Evolutionary conservation across 2,888 invertebrate genomes (phyloP), one percentile per base, ranked within the genome.

Genomic region (Yponomeuta plumbellus): DNA sequence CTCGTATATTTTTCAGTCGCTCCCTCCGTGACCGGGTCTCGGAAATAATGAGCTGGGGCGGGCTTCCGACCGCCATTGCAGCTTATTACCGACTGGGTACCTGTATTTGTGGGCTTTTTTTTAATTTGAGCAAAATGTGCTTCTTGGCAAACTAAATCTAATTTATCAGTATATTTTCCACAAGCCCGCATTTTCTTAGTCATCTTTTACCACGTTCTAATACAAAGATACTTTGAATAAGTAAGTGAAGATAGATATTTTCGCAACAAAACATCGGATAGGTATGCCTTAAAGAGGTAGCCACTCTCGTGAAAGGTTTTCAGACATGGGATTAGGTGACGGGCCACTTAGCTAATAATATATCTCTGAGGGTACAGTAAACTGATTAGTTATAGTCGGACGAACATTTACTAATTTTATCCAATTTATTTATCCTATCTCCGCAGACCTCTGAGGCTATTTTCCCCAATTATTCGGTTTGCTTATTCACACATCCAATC

Each of bases 341-440:
- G 61, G 34, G 26, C 61, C 61, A 61, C 61, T 61, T 61, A 61
- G n/a, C 44, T 52, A 52, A 52, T 52, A 34, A 34, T 34, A 34
- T 34, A 52, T 52, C 13, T 52, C 44, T 17, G 44, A 52, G 44
- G 63, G 21, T 40, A 44, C 63, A 66, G 22, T 66, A 69, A 69
- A 68, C 66, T 67, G 66, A 69, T 69, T 69, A 69, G 66, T n/a
- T 62, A 62, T 56, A 67, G 56, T 61, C 67, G 68, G 67, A 64
- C 66, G 66, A 68, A 66, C 67, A 64, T 66, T 66, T 64, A 65
- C 63, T 67, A 69, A 69, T 69, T 63, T 63, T 63, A 63, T 63
- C 63, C 63, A 63, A 63, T 63, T 63, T 63, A 63, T 63, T 44
- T 44, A 23, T 61, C 40, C 44, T 23, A 44, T 44, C 44, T 44